These are phyloP conservation scores for Dolomedes plantarius DNA, from an alignment of 2,888 invertebrate genomes.

Conservation along the genomic window DNA sequence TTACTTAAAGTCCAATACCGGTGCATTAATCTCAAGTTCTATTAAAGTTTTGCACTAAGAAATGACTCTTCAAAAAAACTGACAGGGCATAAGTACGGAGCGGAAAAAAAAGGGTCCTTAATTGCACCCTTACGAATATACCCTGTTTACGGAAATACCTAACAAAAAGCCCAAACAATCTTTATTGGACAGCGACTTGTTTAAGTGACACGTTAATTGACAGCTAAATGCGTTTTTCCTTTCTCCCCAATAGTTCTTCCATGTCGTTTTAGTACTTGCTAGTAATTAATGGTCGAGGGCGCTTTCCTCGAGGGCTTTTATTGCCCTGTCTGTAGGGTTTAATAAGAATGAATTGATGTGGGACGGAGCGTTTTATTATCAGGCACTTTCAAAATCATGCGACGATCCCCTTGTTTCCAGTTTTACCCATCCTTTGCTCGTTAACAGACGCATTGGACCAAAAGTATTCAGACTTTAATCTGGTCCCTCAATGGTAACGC, in stretches of 20 bases:
- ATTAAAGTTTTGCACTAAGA: no score
- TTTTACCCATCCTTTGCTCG: neutral
- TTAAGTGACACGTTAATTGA: constrained; percentile 9
- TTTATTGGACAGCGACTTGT: neutral
- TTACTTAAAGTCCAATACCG: no score
- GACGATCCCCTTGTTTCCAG: neutral
- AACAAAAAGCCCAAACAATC: neutral
- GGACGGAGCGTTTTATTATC: neutral
- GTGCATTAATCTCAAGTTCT: no score
- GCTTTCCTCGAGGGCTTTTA: neutral
- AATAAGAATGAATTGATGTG: constrained; percentile 1
- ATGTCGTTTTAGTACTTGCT: neutral
- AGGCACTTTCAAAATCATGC: neutral
- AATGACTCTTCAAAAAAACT: no score
- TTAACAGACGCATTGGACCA: neutral
- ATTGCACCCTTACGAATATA: neutral
- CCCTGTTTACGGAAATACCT: neutral
- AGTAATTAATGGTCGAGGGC: neutral
- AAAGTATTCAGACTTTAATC: no score
- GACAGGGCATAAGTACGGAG: no score
- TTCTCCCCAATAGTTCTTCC: neutral
- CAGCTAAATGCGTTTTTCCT: constrained; percentile 9
- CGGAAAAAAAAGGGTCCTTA: no score
- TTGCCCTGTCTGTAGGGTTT: neutral
- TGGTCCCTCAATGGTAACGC: no score